A percentile compares a stretch with the other conserved stretches of the same genome.
These are phyloP conservation scores for Drosophila micromelanica DNA, from an alignment of 1,140 invertebrate genomes.

Conservation along the genomic window DNA sequence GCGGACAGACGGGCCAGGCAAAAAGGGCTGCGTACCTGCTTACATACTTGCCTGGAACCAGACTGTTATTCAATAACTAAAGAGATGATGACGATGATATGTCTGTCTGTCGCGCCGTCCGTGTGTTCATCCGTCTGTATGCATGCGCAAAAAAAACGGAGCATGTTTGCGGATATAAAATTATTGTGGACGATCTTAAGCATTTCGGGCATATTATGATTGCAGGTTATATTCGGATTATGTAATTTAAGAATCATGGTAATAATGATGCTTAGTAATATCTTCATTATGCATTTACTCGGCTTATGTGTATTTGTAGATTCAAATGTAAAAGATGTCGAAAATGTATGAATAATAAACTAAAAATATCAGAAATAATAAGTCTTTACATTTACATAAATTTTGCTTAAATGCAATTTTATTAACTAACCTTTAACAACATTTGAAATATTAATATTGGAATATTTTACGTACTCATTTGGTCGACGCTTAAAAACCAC, in stretches of 20 bases:
- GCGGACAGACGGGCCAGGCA: slow-evolving; percentile 2
- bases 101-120: background rate
- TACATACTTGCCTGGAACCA: slow-evolving; percentile 22
- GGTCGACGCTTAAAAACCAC: slow-evolving; percentile 1
- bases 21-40: slow-evolving; percentile 22
- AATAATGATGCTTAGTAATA: background rate
- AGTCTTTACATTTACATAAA: no score
- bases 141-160: slow-evolving; percentile 52
- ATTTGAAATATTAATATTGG: no score
- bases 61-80: slow-evolving; percentile 45
- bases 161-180: slow-evolving; percentile 71
- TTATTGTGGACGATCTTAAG: slow-evolving; percentile 29
- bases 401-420: no score
- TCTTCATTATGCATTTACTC: background rate
- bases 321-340: no score
- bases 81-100: slow-evolving; percentile 25
- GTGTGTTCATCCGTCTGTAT: slow-evolving; percentile 24
- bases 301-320: no score
- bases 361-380: no score
- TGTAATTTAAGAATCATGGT: background rate
- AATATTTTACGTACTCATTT: background rate
- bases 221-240: slow-evolving; percentile 10
- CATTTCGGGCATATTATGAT: slow-evolving; percentile 12
- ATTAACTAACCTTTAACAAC: no score
- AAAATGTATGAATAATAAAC: no score